A percentile compares a stretch with the other conserved stretches of the same genome.
Evolutionary conservation across 1,140 invertebrate species (phyloP).

Genomic region (Babylonia areolata): DNA sequence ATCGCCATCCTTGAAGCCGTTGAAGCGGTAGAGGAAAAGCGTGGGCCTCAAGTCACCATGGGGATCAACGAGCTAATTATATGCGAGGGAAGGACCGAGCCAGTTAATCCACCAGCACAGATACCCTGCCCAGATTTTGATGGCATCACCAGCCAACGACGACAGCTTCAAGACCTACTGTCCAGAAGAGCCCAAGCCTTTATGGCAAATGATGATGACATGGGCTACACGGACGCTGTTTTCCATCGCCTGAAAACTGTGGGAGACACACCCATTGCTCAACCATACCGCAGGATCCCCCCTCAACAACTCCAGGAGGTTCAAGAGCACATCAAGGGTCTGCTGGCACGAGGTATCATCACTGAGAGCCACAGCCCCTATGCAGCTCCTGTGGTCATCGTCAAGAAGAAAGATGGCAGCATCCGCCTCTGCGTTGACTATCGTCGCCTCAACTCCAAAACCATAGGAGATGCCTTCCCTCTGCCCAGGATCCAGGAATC

Average conservation of each 20-base stretch:
- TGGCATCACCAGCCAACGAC: neutral
- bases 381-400: slow-evolving; percentile 39
- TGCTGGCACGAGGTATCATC: slow-evolving; percentile 33
- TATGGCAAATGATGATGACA: neutral
- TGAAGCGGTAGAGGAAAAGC: neutral
- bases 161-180: no score
- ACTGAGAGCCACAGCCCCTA: slow-evolving; percentile 39
- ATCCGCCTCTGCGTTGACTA: slow-evolving; percentile 50
- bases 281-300: slow-evolving; percentile 18
- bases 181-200: no score
- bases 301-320: slow-evolving; percentile 19
- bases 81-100: neutral
- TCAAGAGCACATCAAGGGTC: slow-evolving; percentile 30
- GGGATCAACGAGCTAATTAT: neutral
- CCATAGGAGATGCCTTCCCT: slow-evolving; percentile 35
- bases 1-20: neutral
- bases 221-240: slow-evolving; percentile 26
- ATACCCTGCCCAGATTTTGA: neutral
- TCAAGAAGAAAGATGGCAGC: slow-evolving; percentile 48
- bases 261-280: slow-evolving; percentile 30
- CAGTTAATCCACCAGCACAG: neutral
- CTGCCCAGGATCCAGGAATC: slow-evolving; percentile 45
- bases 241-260: slow-evolving; percentile 15
- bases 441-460: slow-evolving; percentile 44
- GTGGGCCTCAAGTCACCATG: neutral